Conservation (phyloP, 2,888 invertebrate genomes). For the Laothoe populi region DNA sequence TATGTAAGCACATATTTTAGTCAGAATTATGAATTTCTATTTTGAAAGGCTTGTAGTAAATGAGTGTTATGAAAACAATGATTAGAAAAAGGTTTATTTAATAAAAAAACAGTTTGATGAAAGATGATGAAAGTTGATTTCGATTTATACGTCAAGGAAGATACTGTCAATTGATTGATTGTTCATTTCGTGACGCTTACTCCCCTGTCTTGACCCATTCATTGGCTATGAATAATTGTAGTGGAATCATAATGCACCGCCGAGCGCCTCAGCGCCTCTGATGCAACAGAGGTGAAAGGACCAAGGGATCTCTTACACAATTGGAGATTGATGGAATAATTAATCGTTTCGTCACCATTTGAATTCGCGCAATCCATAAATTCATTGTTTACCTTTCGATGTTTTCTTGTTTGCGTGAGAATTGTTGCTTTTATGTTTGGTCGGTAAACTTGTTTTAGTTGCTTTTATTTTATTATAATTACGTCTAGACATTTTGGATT, state of each 20-base stretch:
- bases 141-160: conserved; percentile 9
- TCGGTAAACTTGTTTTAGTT: background rate
- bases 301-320: conserved; percentile 48
- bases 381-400: background rate
- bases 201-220: conserved; percentile 40
- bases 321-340: conserved; percentile 46
- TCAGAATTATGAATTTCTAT: background rate
- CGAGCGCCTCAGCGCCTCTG: conserved; percentile 42
- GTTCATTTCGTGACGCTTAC: conserved; percentile 35
- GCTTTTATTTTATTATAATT: background rate
- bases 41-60: background rate
- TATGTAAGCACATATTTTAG: background rate
- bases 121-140: conserved; percentile 13
- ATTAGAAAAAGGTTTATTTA: background rate
- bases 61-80: background rate
- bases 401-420: background rate
- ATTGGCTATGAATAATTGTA: conserved; percentile 47
- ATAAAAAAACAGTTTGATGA: background rate
- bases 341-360: conserved; percentile 43
- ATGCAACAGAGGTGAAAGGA: conserved; percentile 51
- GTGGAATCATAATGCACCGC: conserved; percentile 53
- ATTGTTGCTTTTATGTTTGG: background rate
- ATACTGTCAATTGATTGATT: background rate
- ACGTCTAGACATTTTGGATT: background rate
- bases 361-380: conserved; percentile 9